Evolutionary conservation across 2,797 vertebrate genomes (phyloP).

Genomic region (Schizothorax lantsangensis): DNA sequence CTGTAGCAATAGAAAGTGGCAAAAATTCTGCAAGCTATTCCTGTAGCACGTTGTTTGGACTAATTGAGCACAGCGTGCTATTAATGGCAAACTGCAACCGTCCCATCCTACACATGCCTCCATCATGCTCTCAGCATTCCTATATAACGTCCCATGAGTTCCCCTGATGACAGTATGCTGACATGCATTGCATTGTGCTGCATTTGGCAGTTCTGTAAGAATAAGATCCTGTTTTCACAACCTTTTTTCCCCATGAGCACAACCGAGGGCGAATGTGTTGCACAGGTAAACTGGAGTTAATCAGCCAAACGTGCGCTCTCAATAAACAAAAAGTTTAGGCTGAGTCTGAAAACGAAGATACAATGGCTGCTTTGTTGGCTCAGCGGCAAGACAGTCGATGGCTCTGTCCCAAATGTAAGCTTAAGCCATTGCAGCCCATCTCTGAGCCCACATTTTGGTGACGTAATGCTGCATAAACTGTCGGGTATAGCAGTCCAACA

Average conservation of each 20-base stretch:
- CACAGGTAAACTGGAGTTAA: not conserved
- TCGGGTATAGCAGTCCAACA: not conserved
- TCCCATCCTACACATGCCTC: constrained; percentile 42
- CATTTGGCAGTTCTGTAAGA: not conserved
- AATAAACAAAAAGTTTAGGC: not conserved
- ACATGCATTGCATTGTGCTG: not conserved
- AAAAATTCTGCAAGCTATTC: constrained; percentile 27
- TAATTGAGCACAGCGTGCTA: constrained; percentile 41
- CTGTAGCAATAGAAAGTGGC: constrained; percentile 1
- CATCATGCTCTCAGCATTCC: constrained; percentile 33
- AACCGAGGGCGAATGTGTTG: not conserved
- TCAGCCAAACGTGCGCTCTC: not conserved
- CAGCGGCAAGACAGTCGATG: not conserved
- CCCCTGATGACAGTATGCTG: constrained; percentile 3
- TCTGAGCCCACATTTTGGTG: constrained; percentile 4
- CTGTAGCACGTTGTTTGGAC: constrained; percentile 23
- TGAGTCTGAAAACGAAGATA: not conserved
- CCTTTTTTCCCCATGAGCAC: not conserved
- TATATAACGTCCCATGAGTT: constrained; percentile 23
- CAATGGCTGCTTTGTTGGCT: not conserved
- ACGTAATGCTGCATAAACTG: not conserved
- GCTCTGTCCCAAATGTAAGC: not conserved
- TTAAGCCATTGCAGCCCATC: not conserved
- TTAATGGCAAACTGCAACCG: constrained; percentile 36
- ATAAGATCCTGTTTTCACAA: constrained; percentile 2